Conservation (phyloP, 2,113 vertebrate species). For the Strigops habroptila region DNA sequence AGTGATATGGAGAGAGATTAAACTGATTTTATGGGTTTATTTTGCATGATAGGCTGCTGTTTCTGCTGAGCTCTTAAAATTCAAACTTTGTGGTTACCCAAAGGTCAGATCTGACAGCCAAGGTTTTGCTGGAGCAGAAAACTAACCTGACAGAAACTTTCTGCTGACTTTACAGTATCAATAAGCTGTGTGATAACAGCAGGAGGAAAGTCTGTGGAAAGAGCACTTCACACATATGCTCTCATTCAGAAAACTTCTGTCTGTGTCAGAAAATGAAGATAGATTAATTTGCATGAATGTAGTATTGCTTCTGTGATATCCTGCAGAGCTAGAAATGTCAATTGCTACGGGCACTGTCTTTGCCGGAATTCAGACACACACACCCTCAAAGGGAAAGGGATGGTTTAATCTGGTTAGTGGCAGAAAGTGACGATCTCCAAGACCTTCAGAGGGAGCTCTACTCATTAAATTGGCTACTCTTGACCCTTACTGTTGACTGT, state of each 20-base stretch:
- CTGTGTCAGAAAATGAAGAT: background rate
- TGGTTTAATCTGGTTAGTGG: background rate
- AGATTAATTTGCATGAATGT: background rate
- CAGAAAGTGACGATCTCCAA: background rate
- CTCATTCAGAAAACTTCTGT: background rate
- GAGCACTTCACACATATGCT: background rate
- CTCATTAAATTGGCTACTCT: background rate
- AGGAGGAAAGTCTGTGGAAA: background rate
- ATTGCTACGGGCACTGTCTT: background rate
- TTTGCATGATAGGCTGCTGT: background rate
- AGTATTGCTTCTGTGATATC: background rate
- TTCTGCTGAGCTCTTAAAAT: constrained; percentile 16
- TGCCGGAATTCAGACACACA: background rate
- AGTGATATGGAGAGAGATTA: background rate
- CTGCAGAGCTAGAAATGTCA: background rate
- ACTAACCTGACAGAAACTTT: background rate
- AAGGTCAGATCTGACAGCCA: constrained; percentile 4
- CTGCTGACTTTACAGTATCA: background rate
- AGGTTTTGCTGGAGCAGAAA: constrained; percentile 8
- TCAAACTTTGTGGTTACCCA: background rate
- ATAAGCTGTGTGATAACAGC: background rate
- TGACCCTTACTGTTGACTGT: background rate
- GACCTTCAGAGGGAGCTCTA: background rate
- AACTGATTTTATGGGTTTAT: background rate
- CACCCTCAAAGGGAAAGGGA: background rate